Conservation (phyloP, 2,888 invertebrate species). For the Linyphia triangularis region DNA sequence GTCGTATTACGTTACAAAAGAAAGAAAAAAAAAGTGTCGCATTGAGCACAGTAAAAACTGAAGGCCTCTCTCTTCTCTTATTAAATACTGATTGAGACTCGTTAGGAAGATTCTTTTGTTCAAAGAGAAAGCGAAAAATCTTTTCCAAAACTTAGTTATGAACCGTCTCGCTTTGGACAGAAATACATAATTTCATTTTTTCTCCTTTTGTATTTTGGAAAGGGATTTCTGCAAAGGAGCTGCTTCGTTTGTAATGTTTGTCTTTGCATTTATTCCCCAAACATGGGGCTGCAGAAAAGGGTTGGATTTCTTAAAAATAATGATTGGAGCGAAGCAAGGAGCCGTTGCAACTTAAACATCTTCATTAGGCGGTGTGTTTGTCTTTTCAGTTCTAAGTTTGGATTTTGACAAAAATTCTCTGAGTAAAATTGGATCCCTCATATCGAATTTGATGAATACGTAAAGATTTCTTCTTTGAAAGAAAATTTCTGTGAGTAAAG, state of each 20-base stretch:
- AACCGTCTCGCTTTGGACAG: background rate
- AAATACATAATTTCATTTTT: constrained; percentile 42
- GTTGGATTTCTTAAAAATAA: constrained; percentile 60
- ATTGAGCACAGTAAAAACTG: background rate
- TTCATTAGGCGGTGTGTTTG: constrained; percentile 47
- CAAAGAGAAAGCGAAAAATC: background rate
- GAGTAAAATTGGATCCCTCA: constrained; percentile 13
- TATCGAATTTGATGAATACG: constrained; percentile 34
- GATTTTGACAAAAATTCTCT: constrained; percentile 38
- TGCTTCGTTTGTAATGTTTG: constrained; percentile 48
- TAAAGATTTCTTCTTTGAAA: background rate
- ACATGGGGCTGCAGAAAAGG: background rate
- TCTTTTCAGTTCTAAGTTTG: constrained; percentile 42
- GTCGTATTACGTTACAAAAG: background rate
- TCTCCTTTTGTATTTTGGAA: background rate
- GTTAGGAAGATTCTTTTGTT: constrained; percentile 18
- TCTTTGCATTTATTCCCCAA: constrained; percentile 54
- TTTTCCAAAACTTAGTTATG: constrained; percentile 29
- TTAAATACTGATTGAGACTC: constrained; percentile 51
- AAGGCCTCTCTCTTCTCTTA: constrained; percentile 1
- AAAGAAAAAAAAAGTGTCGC: background rate
- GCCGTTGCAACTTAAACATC: constrained; percentile 39
- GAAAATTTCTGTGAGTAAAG: background rate
- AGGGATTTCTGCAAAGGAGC: background rate
- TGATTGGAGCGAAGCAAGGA: constrained; percentile 16